Percentiles rank a stretch among this genome's conserved stretches.
These are phyloP conservation scores for Orthosia incerta DNA, from an alignment of 2,888 invertebrate genomes.

Conservation along the genomic window DNA sequence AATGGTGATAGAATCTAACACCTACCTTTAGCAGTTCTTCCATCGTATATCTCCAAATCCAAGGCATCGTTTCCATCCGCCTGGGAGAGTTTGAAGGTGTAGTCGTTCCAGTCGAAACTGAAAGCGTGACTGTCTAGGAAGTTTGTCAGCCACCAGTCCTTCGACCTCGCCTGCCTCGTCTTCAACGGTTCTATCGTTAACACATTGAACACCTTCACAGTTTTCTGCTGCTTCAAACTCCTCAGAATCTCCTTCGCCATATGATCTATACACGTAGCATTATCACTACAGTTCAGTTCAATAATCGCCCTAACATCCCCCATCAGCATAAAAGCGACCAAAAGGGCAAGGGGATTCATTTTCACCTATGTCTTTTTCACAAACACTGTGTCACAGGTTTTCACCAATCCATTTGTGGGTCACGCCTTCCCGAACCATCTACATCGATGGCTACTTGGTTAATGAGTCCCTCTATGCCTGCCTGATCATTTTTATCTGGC, in stretches of 20 bases:
- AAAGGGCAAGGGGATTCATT: conserved; percentile 84
- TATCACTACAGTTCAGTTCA: conserved; percentile 91
- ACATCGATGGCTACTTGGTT: conserved; percentile 84
- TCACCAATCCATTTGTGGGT: conserved; percentile 88
- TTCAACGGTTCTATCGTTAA: conserved; percentile 90
- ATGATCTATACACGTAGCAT: conserved; percentile 91
- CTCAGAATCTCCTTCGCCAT: conserved; percentile 88
- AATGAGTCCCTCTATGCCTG: conserved; percentile 83
- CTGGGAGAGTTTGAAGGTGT: conserved; percentile 88
- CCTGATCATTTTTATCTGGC: conserved; percentile 88
- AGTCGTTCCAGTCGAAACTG: conserved; percentile 90
- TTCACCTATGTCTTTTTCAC: conserved; percentile 81
- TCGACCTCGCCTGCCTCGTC: conserved; percentile 82
- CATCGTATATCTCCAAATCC: conserved; percentile 86
- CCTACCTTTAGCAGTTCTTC: conserved; percentile 87
- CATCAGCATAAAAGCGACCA: conserved; percentile 81
- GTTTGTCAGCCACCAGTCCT: conserved; percentile 81
- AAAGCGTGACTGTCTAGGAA: conserved; percentile 89
- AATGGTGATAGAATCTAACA: not conserved
- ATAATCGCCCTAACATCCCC: conserved; percentile 80
- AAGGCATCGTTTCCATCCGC: conserved; percentile 87
- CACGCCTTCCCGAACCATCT: conserved; percentile 83
- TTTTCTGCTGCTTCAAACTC: conserved; percentile 89
- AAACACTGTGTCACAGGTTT: conserved; percentile 73
- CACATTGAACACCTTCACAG: conserved; percentile 89